Percentiles rank a stretch among this genome's conserved stretches.
These are phyloP conservation scores for Wiebesia pumilae DNA, from an alignment of 1,140 invertebrate genomes.

Conservation along the genomic window DNA sequence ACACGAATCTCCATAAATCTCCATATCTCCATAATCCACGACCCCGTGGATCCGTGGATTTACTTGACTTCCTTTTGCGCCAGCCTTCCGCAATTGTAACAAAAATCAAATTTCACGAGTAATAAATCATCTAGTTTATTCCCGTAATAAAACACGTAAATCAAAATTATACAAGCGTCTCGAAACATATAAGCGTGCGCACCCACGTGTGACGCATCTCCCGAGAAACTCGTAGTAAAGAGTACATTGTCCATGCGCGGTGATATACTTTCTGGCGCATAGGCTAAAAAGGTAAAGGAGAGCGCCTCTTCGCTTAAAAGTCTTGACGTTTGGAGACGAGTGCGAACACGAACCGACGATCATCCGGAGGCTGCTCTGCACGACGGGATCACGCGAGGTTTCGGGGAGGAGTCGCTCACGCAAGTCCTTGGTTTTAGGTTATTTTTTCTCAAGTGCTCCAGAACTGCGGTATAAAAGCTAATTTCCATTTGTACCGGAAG, in stretches of 20 bases:
- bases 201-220: background rate
- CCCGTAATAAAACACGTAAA: background rate
- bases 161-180: background rate
- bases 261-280: background rate
- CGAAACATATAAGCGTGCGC: no score
- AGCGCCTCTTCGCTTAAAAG: background rate
- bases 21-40: no score
- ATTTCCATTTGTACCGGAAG: conserved; percentile 44
- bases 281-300: background rate
- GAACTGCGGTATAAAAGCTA: conserved; percentile 8
- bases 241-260: background rate
- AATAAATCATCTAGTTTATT: background rate
- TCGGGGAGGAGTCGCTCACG: conserved; percentile 6
- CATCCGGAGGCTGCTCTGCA: background rate
- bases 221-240: background rate
- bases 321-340: background rate
- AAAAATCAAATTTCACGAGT: background rate
- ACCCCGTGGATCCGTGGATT: no score
- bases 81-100: background rate
- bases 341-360: background rate
- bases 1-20: no score
- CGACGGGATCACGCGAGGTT: background rate
- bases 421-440: conserved; percentile 9
- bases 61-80: no score
- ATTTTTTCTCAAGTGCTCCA: conserved; percentile 14